Evolutionary conservation across 2,797 vertebrate species (phyloP).

Genomic region (Clarias platycephalus): DNA sequence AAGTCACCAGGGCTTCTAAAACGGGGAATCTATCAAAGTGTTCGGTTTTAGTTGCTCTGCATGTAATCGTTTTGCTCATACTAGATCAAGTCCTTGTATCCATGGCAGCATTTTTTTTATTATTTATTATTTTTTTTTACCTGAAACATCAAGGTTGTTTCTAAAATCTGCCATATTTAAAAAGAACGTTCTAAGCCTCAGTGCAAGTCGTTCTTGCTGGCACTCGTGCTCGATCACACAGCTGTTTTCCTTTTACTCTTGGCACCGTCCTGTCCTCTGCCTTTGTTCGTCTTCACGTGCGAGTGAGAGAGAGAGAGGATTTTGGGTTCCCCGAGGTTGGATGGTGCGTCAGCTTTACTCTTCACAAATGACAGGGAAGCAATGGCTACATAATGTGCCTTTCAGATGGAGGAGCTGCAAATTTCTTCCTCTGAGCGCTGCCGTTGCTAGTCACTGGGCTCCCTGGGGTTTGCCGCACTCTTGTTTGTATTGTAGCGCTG

Average conservation of each 20-base stretch:
- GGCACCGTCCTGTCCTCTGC: slow-evolving; percentile 10
- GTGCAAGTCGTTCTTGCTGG: neutral
- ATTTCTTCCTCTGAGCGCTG: slow-evolving; percentile 52
- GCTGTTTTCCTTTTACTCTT: slow-evolving; percentile 36
- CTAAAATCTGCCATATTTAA: neutral
- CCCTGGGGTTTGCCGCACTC: slow-evolving; percentile 65
- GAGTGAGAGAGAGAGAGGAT: neutral
- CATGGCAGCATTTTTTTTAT: neutral
- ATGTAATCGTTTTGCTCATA: slow-evolving; percentile 52
- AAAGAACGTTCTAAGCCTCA: neutral
- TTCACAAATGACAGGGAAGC: slow-evolving; percentile 2
- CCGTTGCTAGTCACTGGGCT: slow-evolving; percentile 62
- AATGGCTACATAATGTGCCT: slow-evolving; percentile 27
- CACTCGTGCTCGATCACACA: neutral
- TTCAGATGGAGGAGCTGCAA: slow-evolving; percentile 39
- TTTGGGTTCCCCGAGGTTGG: slow-evolving; percentile 16
- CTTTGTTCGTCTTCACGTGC: neutral
- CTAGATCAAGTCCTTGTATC: slow-evolving; percentile 28
- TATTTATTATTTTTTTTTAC: neutral
- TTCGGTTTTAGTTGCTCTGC: slow-evolving; percentile 64
- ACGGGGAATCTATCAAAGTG: slow-evolving; percentile 51
- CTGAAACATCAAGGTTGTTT: too few species aligned
- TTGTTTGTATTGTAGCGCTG: slow-evolving; percentile 74
- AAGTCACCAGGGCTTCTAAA: slow-evolving; percentile 54
- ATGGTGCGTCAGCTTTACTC: neutral